Percentiles rank a stretch among this genome's conserved stretches.
These are phyloP conservation scores for Colostygia pectinataria DNA, from an alignment of 2,888 invertebrate species.

Conservation along the genomic window DNA sequence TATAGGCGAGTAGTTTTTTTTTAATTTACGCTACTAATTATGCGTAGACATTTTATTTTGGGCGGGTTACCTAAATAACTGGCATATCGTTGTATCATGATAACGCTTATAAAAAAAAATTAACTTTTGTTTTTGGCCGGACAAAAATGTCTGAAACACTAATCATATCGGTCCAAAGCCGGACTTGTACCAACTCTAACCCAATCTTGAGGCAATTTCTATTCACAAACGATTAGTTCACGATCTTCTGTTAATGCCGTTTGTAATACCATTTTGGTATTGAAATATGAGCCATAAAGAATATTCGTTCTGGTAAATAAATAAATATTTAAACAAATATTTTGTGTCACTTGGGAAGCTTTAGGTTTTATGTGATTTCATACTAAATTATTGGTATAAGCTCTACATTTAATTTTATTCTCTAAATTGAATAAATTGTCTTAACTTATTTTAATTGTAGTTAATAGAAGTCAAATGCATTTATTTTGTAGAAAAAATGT, in stretches of 20 bases:
- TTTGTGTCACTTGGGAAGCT: conserved; percentile 31
- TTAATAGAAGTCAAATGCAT: too few species aligned
- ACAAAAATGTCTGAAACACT: neutral
- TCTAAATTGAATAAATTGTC: neutral
- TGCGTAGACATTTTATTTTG: too few species aligned
- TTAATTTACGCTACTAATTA: too few species aligned
- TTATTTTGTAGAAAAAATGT: too few species aligned
- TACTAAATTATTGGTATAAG: conserved; percentile 26
- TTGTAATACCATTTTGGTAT: conserved; percentile 51
- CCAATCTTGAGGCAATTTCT: conserved; percentile 59
- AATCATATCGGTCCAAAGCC: neutral
- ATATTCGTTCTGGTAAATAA: conserved; percentile 58
- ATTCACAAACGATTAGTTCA: conserved; percentile 65
- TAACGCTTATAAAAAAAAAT: too few species aligned
- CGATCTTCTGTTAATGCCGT: conserved; percentile 53
- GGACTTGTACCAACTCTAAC: neutral
- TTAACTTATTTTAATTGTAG: neutral
- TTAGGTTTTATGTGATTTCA: conserved; percentile 20
- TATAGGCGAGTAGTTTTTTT: too few species aligned
- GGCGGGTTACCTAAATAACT: too few species aligned
- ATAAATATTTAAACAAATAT: conserved; percentile 62
- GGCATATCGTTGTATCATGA: too few species aligned
- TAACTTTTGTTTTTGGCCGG: neutral
- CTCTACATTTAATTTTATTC: neutral
- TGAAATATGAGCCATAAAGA: conserved; percentile 56